Percentiles rank a stretch among this genome's conserved stretches.
These are phyloP conservation scores for Corapipo altera DNA, from an alignment of 2,113 vertebrate species.

Conservation along the genomic window DNA sequence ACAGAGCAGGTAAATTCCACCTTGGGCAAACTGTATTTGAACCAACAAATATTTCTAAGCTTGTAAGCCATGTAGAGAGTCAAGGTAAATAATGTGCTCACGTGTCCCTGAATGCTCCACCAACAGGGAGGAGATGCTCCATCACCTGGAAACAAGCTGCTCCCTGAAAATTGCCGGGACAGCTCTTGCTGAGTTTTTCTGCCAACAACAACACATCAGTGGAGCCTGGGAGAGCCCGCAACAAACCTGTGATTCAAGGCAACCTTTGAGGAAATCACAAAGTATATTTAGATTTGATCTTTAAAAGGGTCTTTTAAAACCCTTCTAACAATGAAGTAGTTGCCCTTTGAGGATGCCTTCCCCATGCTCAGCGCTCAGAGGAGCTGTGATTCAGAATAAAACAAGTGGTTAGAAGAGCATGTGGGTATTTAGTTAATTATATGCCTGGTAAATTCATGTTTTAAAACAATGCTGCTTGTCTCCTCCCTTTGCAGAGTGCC, in stretches of 20 bases:
- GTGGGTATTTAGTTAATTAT: constrained; percentile 71
- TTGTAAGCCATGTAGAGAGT: neutral
- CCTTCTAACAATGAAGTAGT: neutral
- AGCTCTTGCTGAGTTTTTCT: neutral
- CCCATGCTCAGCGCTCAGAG: neutral
- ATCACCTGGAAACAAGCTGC: neutral
- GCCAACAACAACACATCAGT: fast-evolving
- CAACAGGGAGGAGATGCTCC: neutral
- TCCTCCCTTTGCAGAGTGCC: constrained; percentile 70
- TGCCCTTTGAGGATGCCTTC: neutral
- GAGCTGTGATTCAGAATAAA: constrained; percentile 48
- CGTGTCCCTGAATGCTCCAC: fast-evolving
- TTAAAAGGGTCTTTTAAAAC: neutral
- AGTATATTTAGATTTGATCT: neutral
- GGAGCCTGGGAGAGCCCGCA: neutral
- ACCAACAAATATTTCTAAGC: neutral
- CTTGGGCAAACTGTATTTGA: neutral
- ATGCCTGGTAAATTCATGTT: constrained; percentile 61
- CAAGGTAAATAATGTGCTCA: neutral
- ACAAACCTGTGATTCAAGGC: neutral
- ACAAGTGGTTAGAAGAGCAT: constrained; percentile 50
- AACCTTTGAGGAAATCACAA: neutral
- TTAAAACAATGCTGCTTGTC: constrained; percentile 75
- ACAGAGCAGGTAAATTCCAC: neutral
- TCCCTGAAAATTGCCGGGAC: neutral